A percentile compares a stretch with the other conserved stretches of the same genome.
phyloP scores from a whole-genome alignment of 2,888 invertebrate species.

The Drosophila formosana region DNA sequence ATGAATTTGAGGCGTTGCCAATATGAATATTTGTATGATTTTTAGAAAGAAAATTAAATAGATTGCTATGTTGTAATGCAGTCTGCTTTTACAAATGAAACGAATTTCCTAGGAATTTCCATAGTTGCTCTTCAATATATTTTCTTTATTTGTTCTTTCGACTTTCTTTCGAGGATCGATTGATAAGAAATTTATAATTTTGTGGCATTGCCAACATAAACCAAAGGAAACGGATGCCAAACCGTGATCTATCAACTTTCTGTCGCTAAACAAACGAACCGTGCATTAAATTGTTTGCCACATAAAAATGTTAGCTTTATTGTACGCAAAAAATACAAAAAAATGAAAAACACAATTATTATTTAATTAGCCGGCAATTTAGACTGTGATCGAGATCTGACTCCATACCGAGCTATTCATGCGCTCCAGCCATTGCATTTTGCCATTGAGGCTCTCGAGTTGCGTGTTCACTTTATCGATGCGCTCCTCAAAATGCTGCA shows the following conservation, averaged over 20 bases:
- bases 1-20: conserved; percentile 11
- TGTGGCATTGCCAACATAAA: neutral
- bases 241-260: no score
- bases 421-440: conserved; percentile 65
- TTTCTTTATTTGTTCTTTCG: no score
- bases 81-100: no score
- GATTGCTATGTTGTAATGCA: no score
- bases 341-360: neutral
- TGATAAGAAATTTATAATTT: neutral
- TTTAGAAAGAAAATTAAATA: no score
- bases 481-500: conserved; percentile 77
- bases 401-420: conserved; percentile 77
- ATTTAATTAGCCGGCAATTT: neutral
- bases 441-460: conserved; percentile 62
- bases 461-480: conserved; percentile 58
- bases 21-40: neutral
- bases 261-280: no score
- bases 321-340: neutral
- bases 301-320: neutral
- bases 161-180: no score
- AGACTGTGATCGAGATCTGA: conserved; percentile 73
- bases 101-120: neutral
- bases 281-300: no score
- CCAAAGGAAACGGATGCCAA: no score
- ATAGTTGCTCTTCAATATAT: no score